These are phyloP conservation scores for Ondatra zibethicus DNA, from an alignment of 2,113 vertebrate genomes.

Conservation along the genomic window DNA sequence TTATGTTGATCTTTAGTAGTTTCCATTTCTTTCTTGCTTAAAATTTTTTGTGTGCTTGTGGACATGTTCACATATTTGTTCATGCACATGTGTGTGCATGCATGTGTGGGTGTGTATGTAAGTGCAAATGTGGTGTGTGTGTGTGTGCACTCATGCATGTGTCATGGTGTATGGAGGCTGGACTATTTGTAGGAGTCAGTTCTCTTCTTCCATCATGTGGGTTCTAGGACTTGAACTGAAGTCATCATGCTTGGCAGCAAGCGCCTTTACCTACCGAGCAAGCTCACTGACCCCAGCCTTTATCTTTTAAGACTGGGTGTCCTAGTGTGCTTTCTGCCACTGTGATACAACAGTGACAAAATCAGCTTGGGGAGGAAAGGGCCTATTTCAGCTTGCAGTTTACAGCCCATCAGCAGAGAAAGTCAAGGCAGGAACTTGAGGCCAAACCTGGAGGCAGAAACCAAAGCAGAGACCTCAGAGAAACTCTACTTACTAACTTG, in stretches of 20 bases:
- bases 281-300: background rate
- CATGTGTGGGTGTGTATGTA: background rate
- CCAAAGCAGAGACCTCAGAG: background rate
- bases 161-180: background rate
- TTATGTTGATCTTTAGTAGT: background rate
- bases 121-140: background rate
- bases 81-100: too few species aligned
- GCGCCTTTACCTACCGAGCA: background rate
- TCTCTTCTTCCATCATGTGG: background rate
- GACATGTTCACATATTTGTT: background rate
- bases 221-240: background rate
- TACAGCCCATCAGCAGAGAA: background rate
- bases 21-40: background rate
- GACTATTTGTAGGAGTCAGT: background rate
- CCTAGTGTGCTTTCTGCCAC: background rate
- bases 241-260: background rate
- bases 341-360: background rate
- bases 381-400: background rate
- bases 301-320: background rate
- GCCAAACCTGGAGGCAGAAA: background rate
- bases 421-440: background rate
- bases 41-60: background rate
- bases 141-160: too few species aligned
- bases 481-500: too few species aligned
- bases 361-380: background rate